Conservation (phyloP, 1,140 invertebrate species). For the Rhopalosiphum padi region DNA sequence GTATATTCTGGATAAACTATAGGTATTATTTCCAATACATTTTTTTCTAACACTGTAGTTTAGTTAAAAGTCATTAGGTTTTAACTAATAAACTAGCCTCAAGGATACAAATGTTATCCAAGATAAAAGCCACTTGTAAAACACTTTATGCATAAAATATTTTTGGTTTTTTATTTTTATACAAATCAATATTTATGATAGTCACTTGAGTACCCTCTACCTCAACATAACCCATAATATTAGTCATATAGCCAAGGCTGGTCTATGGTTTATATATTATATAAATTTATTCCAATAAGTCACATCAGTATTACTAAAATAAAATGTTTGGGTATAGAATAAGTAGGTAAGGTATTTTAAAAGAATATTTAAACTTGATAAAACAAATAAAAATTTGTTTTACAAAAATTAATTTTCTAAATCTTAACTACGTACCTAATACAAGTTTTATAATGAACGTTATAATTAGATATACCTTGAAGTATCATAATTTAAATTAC, state of each 20-base stretch:
- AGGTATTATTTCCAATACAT: too few species aligned
- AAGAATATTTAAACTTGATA: not conserved
- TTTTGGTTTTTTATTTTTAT: not conserved
- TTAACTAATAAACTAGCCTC: too few species aligned
- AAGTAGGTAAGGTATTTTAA: not conserved
- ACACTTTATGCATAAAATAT: not conserved
- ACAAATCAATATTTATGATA: not conserved
- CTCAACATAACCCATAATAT: not conserved
- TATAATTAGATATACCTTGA: too few species aligned
- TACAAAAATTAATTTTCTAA: too few species aligned
- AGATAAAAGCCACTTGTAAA: not conserved
- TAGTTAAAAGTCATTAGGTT: too few species aligned
- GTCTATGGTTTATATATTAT: not conserved
- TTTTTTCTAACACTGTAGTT: too few species aligned
- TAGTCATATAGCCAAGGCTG: not conserved
- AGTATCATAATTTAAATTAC: too few species aligned
- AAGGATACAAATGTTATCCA: too few species aligned
- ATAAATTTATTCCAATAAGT: not conserved
- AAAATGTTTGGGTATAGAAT: not conserved
- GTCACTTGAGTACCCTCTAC: not conserved
- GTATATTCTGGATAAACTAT: too few species aligned
- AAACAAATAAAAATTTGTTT: not conserved
- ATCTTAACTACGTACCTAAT: too few species aligned
- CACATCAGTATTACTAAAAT: not conserved
- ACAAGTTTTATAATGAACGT: too few species aligned